These are phyloP conservation scores for Leucania comma DNA, from an alignment of 2,888 invertebrate genomes.

Conservation along the genomic window DNA sequence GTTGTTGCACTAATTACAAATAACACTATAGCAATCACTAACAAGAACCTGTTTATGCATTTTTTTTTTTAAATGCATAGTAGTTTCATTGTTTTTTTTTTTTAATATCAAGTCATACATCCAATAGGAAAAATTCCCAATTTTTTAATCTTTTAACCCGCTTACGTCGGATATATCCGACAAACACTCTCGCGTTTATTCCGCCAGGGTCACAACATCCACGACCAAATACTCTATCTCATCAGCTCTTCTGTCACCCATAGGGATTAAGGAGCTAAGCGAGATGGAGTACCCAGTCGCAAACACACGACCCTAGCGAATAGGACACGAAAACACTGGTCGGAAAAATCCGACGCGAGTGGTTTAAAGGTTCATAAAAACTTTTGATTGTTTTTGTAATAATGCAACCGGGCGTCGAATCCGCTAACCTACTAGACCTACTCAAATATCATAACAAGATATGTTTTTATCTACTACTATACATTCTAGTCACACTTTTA, in stretches of 20 bases:
- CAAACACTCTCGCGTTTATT: no score
- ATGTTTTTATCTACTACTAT: conserved; percentile 58
- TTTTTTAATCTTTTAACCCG: background rate
- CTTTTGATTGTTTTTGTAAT: background rate
- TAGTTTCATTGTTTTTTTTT: no score
- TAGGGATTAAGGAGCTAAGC: no score
- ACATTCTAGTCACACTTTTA: conserved; percentile 35
- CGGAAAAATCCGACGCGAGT: no score
- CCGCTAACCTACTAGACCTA: conserved; percentile 53
- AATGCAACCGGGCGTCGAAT: conserved; percentile 37
- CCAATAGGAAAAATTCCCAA: background rate
- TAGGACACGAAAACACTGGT: no score
- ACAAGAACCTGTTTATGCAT: background rate
- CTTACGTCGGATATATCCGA: no score
- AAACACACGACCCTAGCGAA: no score
- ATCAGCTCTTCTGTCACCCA: no score
- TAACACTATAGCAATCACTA: background rate
- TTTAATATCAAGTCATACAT: background rate
- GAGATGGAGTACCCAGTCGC: no score
- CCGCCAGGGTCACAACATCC: no score
- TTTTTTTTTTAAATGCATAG: no score
- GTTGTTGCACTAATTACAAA: conserved; percentile 43
- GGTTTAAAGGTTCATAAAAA: background rate
- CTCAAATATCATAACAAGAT: conserved; percentile 68
- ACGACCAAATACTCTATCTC: no score